Evolutionary conservation across 2,888 invertebrate species (phyloP).

Genomic region (Incurvaria masculella): DNA sequence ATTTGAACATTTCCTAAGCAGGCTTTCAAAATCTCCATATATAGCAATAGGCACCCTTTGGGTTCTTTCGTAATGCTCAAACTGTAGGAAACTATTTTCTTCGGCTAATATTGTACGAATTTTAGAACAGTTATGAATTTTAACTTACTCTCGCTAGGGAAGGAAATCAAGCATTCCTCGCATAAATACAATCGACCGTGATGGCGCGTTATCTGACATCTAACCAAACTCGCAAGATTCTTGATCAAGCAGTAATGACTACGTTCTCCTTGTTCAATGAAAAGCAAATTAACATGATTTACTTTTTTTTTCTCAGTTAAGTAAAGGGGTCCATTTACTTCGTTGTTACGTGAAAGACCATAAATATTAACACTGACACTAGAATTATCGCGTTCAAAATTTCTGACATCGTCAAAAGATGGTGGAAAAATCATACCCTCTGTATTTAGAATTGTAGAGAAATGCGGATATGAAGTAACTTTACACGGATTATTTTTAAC

Average conservation of each 20-base stretch:
- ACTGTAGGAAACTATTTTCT: not conserved
- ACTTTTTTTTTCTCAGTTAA: slow-evolving; percentile 6
- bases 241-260: slow-evolving; percentile 16
- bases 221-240: slow-evolving; percentile 10
- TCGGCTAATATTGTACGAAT: not conserved
- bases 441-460: slow-evolving; percentile 1
- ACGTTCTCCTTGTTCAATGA: slow-evolving; percentile 1
- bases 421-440: no score
- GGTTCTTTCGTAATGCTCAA: not conserved
- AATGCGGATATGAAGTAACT: slow-evolving; percentile 5
- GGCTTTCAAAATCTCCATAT: not conserved
- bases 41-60: not conserved
- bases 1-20: no score
- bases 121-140: not conserved
- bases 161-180: slow-evolving; percentile 9
- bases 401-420: no score
- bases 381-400: no score
- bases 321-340: slow-evolving; percentile 10
- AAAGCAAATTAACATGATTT: slow-evolving; percentile 12
- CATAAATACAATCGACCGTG: slow-evolving; percentile 9
- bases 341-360: slow-evolving; percentile 6
- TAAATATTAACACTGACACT: slow-evolving; percentile 1
- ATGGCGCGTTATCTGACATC: slow-evolving; percentile 9
- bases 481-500: slow-evolving; percentile 2
- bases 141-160: not conserved